These are phyloP conservation scores for Apus apus DNA, from an alignment of 2,113 vertebrate genomes.

Conservation along the genomic window DNA sequence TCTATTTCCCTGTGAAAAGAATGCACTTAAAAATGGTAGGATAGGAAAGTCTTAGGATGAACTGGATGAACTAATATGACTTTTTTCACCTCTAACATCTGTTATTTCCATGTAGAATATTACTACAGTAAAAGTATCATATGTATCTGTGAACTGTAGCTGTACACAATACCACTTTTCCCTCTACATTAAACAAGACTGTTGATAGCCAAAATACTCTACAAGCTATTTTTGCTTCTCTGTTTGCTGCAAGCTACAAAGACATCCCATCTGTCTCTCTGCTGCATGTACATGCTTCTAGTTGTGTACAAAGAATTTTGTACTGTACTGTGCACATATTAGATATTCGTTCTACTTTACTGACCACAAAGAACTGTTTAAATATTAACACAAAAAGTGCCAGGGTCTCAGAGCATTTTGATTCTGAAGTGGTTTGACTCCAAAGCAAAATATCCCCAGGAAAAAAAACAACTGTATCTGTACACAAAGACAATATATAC, in stretches of 20 bases:
- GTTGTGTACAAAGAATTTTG: neutral
- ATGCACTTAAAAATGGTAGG: neutral
- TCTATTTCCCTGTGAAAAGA: neutral
- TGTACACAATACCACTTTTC: neutral
- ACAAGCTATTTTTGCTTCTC: neutral
- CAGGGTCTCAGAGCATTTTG: neutral
- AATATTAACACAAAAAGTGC: neutral
- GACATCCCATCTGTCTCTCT: neutral
- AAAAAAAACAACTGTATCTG: neutral
- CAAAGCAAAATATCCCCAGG: neutral
- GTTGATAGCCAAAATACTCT: slow-evolving; percentile 48
- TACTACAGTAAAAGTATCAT: neutral
- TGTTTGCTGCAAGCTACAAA: slow-evolving; percentile 48
- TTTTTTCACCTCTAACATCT: neutral
- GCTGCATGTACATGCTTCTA: rapidly evolving
- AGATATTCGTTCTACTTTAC: neutral
- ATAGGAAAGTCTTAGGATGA: neutral
- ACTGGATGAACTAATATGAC: neutral
- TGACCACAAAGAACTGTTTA: neutral
- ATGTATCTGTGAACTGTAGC: neutral
- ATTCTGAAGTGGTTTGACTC: neutral
- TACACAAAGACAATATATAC: neutral
- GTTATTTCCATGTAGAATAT: neutral
- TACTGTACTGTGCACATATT: neutral
- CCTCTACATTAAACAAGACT: neutral